Conservation (phyloP, 92 coral and sea anemone genomes). For the Epizoanthus scotinus region DNA sequence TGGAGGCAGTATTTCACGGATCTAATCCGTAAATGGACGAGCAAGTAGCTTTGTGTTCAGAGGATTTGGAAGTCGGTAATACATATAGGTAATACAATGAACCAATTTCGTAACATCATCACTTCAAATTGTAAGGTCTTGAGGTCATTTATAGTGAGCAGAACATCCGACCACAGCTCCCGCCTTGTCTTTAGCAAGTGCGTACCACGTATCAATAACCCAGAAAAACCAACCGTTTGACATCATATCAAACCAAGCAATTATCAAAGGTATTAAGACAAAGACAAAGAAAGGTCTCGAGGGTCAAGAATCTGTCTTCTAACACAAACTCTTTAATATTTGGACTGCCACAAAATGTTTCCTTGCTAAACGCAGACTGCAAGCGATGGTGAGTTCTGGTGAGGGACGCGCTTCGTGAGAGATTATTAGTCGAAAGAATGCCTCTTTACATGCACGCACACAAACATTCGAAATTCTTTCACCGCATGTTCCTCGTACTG, state of each 20-base stretch:
- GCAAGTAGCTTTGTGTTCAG: background rate
- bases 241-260: slow-evolving; percentile 38
- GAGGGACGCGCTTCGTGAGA: background rate
- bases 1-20: slow-evolving; percentile 7
- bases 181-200: slow-evolving; percentile 36
- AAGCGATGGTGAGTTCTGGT: background rate
- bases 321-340: slow-evolving; percentile 19
- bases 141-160: slow-evolving; percentile 1
- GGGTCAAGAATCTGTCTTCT: slow-evolving; percentile 51
- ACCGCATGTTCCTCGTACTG: background rate
- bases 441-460: background rate
- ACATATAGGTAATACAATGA: slow-evolving; percentile 5
- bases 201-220: slow-evolving; percentile 1
- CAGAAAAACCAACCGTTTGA: slow-evolving; percentile 15
- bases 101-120: background rate
- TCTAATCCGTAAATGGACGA: slow-evolving; percentile 16
- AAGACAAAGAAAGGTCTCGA: slow-evolving; percentile 49
- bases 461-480: background rate
- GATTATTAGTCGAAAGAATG: background rate
- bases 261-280: slow-evolving; percentile 54
- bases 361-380: slow-evolving; percentile 1
- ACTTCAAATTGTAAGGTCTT: slow-evolving; percentile 6
- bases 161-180: slow-evolving; percentile 16
- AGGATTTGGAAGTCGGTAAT: background rate
- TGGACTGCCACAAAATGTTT: slow-evolving; percentile 18